Base-by-base conservation (phyloP, 2,113 vertebrate species). In the Dromaius novaehollandiae region DNA sequence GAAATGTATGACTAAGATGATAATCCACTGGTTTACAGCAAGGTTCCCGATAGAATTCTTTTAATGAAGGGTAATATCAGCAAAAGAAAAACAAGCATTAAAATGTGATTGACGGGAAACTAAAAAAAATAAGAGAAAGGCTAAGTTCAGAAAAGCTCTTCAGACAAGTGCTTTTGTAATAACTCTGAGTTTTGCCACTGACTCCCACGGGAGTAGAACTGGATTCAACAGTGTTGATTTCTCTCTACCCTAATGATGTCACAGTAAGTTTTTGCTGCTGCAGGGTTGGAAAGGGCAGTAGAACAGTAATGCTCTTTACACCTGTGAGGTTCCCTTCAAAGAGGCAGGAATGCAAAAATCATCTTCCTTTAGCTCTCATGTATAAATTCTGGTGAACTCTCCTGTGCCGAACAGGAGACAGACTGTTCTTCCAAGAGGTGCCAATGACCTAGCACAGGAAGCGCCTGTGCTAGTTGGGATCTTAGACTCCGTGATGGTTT, bases 371-470 rank as follows among this genome's bases (percentile, higher is more conserved):
- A 24, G 61, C 22, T 61, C 21, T 46, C 25, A 60, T 81, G 88
- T 80, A 55, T 53, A 83, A 86, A 88, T 93, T 83, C 77, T 55
- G 82, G 16, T 79, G 28, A 89, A 60, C 34, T 93, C 56, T 92
- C 48, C 63, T 48, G 69, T 42, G 65, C 60, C 17, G 1, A 78
- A 65, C 28, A 92, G 74, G 56, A 94, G 77, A 93, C 94, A 82
- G 34, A n/a, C 18, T 96, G 93, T 85, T 93, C 73, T 96, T 94
- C 81, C 90, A 93, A 88, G 77, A 93, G 42, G 11, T 86, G 55
- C 42, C 21, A 48, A 92, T 65, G n/a, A 85, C 70, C 46, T 53
- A 53, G 22, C 51, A 53, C 22, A 53, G 64, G 6, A 91, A 95
- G 7, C 71, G 55, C 68, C 64, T 83, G 51, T n/a, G 58, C 38